Percentiles rank a stretch among this genome's conserved stretches.
These are phyloP conservation scores for Amphiura filiformis DNA, from an alignment of 35 echinoderm and acorn worm genomes.

Conservation along the genomic window DNA sequence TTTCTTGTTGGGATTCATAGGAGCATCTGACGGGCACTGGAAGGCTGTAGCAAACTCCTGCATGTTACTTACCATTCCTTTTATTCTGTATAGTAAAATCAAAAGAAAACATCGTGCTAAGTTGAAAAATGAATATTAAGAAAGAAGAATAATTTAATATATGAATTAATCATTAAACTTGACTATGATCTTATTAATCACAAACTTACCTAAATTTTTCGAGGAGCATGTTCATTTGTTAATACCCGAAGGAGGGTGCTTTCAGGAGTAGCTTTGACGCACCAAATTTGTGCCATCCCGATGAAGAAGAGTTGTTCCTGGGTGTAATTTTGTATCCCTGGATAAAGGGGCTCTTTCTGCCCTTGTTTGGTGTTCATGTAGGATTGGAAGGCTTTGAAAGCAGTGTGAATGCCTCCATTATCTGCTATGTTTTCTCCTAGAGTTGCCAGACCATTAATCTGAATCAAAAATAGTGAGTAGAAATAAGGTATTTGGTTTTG, in stretches of 20 bases:
- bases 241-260: too few relatives aligned
- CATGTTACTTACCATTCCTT: slow-evolving; percentile 70
- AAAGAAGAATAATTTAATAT: not conserved
- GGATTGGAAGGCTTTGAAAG: slow-evolving; percentile 56
- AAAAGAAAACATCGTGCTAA: slow-evolving; percentile 15
- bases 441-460: slow-evolving; percentile 77
- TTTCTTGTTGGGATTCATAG: slow-evolving; percentile 79
- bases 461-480: too few relatives aligned
- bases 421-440: slow-evolving; percentile 90
- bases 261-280: slow-evolving; percentile 54
- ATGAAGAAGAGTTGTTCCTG: slow-evolving; percentile 85
- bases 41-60: slow-evolving; percentile 74
- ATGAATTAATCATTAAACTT: not conserved
- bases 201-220: not conserved
- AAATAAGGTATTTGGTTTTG: too few relatives aligned
- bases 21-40: slow-evolving; percentile 42
- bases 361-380: not conserved
- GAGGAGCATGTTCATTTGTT: not conserved
- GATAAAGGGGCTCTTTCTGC: slow-evolving; percentile 10
- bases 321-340: slow-evolving; percentile 31
- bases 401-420: slow-evolving; percentile 77
- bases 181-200: not conserved
- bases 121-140: not conserved
- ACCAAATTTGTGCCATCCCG: slow-evolving; percentile 85
- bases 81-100: too few relatives aligned